Evolutionary conservation across 2,888 invertebrate species (phyloP).

Genomic region (Plebejus melissa): DNA sequence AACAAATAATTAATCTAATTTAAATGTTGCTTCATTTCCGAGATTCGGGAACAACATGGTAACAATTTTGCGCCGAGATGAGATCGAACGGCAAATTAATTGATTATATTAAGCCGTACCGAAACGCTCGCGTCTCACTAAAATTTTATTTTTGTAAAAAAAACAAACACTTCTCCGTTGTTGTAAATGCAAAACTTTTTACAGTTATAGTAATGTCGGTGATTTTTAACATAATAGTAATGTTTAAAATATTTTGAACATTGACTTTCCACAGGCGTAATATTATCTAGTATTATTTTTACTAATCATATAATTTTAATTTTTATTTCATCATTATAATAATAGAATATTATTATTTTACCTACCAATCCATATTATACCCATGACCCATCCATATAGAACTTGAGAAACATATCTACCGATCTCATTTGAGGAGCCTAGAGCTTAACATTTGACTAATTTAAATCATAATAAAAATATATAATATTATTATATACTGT

Average conservation of each 20-base stretch:
- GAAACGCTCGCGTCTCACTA: not conserved
- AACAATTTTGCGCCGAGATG: not conserved
- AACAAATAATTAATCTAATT: constrained; percentile 11
- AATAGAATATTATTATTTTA: too few species aligned
- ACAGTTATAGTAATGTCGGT: not conserved
- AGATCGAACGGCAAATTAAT: constrained; percentile 7
- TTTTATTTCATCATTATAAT: too few species aligned
- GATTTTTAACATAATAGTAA: not conserved
- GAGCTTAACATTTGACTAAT: too few species aligned
- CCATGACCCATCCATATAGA: too few species aligned
- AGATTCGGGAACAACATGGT: not conserved
- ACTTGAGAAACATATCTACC: too few species aligned
- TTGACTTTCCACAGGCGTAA: too few species aligned
- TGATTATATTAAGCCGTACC: not conserved
- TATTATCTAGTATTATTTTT: too few species aligned
- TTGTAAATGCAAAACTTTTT: not conserved
- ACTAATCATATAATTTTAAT: too few species aligned
- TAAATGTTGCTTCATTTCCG: constrained; percentile 5
- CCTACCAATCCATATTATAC: too few species aligned
- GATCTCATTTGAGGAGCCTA: too few species aligned
- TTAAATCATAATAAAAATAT: too few species aligned
- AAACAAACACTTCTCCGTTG: not conserved
- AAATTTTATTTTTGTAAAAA: not conserved
- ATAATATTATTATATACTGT: too few species aligned
- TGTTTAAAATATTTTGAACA: not conserved